Conservation (phyloP, 2,113 vertebrate species). For the Passer montanus region DNA sequence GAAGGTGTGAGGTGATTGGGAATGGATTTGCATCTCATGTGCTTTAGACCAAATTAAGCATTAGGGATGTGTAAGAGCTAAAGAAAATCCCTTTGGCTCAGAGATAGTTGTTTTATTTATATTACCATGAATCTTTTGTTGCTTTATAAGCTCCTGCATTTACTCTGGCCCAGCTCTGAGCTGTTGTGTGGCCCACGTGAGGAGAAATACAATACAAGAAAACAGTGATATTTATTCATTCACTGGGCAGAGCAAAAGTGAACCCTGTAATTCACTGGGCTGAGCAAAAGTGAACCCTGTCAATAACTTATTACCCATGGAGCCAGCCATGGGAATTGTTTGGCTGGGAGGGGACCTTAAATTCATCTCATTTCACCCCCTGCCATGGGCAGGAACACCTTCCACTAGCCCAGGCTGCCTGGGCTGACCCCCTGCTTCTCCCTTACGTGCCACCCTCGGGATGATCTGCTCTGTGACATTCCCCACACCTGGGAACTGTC, state of each 20-base stretch:
- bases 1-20: not conserved
- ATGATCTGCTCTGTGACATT: not conserved
- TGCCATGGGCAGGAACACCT: not conserved
- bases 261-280: no score
- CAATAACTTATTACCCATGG: not conserved
- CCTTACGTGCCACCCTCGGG: accelerated
- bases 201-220: not conserved
- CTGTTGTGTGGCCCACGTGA: not conserved
- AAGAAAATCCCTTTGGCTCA: not conserved
- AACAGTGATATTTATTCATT: not conserved
- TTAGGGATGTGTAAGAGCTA: not conserved
- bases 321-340: not conserved
- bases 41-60: not conserved
- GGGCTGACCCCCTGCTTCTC: not conserved
- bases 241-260: not conserved
- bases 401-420: not conserved
- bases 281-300: not conserved
- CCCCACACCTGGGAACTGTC: not conserved
- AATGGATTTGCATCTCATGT: accelerated
- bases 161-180: not conserved
- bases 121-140: not conserved
- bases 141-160: not conserved
- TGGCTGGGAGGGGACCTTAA: not conserved
- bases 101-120: not conserved
- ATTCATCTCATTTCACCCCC: not conserved